Conservation (phyloP, 2,797 vertebrate genomes). For the Myotis planiceps region DNA sequence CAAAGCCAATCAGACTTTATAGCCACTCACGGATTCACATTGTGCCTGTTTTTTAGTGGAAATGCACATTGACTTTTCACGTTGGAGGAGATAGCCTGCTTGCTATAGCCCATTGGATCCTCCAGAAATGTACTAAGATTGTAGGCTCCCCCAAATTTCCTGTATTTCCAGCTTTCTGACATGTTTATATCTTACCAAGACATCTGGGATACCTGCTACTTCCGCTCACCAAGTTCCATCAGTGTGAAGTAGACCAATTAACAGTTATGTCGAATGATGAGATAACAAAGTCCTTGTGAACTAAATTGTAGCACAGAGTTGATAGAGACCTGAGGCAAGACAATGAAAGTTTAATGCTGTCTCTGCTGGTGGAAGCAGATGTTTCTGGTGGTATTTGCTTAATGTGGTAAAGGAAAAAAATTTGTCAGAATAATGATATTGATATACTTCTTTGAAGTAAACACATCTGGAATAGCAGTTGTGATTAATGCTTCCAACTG, state of each 20-base stretch:
- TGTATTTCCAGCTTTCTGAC: constrained; percentile 50
- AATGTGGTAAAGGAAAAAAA: not conserved
- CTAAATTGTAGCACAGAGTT: not conserved
- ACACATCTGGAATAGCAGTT: constrained; percentile 1
- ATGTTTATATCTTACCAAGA: constrained; percentile 52
- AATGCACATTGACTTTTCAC: constrained; percentile 59
- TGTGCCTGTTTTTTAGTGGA: constrained; percentile 66
- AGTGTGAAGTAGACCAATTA: not conserved
- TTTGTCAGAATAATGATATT: not conserved
- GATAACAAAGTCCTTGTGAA: not conserved
- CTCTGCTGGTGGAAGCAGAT: not conserved
- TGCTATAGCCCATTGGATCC: constrained; percentile 56
- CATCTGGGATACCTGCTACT: not conserved
- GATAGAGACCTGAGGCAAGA: not conserved
- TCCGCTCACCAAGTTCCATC: not conserved
- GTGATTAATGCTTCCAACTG: constrained; percentile 31
- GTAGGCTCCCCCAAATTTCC: constrained; percentile 48
- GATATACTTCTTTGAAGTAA: not conserved
- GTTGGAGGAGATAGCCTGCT: constrained; percentile 52
- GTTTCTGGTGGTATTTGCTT: not conserved
- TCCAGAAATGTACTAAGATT: constrained; percentile 61
- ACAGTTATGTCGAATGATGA: not conserved
- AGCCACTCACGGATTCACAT: constrained; percentile 49
- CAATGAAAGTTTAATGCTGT: not conserved
- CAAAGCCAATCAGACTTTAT: constrained; percentile 52